Evolutionary conservation across 2,797 vertebrate species (phyloP), one percentile per base, ranked within the genome.

Genomic region (Chromis chromis): DNA sequence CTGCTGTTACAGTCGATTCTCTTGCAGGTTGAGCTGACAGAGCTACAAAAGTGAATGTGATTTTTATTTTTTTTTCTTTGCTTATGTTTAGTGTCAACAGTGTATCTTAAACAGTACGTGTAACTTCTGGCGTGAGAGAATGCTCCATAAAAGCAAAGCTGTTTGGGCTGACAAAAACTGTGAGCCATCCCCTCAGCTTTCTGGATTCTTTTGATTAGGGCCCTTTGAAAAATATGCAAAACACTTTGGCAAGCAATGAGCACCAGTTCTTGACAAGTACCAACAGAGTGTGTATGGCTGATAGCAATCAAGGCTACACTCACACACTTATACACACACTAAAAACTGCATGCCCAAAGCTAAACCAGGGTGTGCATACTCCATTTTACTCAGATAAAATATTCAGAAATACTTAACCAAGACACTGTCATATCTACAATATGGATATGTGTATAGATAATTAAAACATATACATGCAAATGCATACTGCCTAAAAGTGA

Each of bases 161-260:
- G 62, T 86, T 83, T 79, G 74, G 74, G 63, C 71, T 83, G 78
- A 83, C 70, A 75, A 53, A 79, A 70, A 67, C 8, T 54, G 4
- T 57, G 42, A 48, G 33, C 28, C 25, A 3, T 74, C 67, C 64
- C 53, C 27, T 68, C 50, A 44, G 2, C 62, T 65, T 56, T 58
- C 66, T 65, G 27, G 48, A 70, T 79, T 70, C 71, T 79, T 89
- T 88, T 87, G 81, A 89, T 88, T 84, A 78, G 67, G 53, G 50
- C 22, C 65, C 64, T 87, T 87, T 89, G 76, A 84, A 81, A 88
- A 84, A 83, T 78, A 81, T 85, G 81, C 82, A 77, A 84, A 88
- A 74, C 53, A 79, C 48, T 78, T 66, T 73, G 81, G 48, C 79
- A 84, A 72, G 76, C 70, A 74, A 53, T 31, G 27, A 76, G 69